These are phyloP conservation scores for Pogonocherus hispidulus DNA, from an alignment of 2,888 invertebrate species.

Conservation along the genomic window DNA sequence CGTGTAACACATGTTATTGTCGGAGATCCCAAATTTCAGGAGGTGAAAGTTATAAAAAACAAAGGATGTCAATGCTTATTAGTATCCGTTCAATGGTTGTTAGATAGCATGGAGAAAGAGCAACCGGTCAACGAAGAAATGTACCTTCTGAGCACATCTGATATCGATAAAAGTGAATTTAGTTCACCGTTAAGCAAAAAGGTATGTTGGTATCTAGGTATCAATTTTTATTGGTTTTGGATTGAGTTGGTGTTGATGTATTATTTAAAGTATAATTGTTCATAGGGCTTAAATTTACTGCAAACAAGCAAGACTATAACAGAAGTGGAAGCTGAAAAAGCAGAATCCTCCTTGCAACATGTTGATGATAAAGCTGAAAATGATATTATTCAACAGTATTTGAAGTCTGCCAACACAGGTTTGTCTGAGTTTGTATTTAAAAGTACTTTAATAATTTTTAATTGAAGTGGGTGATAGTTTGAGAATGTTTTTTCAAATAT, in stretches of 20 bases:
- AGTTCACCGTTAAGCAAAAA: conserved; percentile 76
- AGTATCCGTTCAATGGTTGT: conserved; percentile 82
- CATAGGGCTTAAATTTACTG: conserved; percentile 63
- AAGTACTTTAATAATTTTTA: no score
- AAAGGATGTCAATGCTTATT: conserved; percentile 66
- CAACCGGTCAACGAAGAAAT: conserved; percentile 73
- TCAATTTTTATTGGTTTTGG: no score
- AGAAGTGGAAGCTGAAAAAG: conserved; percentile 46
- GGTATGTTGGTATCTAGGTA: no score
- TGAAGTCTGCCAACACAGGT: conserved; percentile 47
- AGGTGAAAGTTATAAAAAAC: conserved; percentile 65
- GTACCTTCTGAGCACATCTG: conserved; percentile 55
- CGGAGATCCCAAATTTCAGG: conserved; percentile 72
- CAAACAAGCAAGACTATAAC: conserved; percentile 53
- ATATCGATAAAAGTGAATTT: conserved; percentile 43
- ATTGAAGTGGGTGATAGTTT: no score
- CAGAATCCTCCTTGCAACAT: conserved; percentile 16
- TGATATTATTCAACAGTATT: conserved; percentile 60
- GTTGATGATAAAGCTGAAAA: conserved; percentile 50
- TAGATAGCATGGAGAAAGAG: conserved; percentile 78
- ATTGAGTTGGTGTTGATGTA: not conserved
- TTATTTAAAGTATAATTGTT: conserved; percentile 28
- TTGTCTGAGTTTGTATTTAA: no score
- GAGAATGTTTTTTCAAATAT: no score
- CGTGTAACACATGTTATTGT: conserved; percentile 86